A percentile compares a stretch with the other conserved stretches of the same genome.
Conservation (phyloP, 2,113 vertebrate genomes). For the Pygoscelis adeliae region DNA sequence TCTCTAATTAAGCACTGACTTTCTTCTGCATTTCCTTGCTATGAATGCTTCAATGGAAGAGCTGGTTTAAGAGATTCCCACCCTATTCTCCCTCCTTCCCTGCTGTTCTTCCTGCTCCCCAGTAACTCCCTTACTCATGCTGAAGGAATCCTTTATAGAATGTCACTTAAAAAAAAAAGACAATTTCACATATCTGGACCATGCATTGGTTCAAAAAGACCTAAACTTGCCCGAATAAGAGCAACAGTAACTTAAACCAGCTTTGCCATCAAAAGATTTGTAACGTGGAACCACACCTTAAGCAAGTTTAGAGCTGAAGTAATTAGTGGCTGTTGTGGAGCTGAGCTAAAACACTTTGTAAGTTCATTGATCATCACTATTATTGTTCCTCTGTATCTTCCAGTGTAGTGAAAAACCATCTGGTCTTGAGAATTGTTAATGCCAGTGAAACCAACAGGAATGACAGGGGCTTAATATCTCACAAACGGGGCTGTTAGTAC, state of each 20-base stretch:
- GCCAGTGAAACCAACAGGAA: neutral
- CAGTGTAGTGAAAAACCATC: slow-evolving; percentile 13
- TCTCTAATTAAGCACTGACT: slow-evolving; percentile 16
- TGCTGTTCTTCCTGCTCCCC: neutral
- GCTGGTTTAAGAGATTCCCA: neutral
- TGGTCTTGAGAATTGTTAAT: neutral
- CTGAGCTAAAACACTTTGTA: slow-evolving; percentile 24
- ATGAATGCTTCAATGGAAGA: neutral
- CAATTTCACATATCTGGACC: neutral
- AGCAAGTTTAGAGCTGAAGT: slow-evolving; percentile 43
- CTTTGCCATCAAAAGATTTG: neutral
- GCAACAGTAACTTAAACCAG: neutral
- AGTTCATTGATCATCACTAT: slow-evolving; percentile 20
- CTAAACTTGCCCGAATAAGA: neutral
- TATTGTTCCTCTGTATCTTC: slow-evolving; percentile 12
- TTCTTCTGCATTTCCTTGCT: neutral
- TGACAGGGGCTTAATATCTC: neutral
- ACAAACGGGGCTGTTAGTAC: neutral
- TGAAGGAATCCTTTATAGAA: neutral
- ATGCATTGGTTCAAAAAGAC: neutral
- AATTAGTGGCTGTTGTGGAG: slow-evolving; percentile 44
- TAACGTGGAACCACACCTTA: slow-evolving; percentile 12
- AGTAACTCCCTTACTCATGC: neutral
- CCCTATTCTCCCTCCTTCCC: neutral
- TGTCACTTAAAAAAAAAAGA: neutral